phyloP scores from a whole-genome alignment of 2,888 invertebrate species.

The Kryphioiulus occultus region DNA sequence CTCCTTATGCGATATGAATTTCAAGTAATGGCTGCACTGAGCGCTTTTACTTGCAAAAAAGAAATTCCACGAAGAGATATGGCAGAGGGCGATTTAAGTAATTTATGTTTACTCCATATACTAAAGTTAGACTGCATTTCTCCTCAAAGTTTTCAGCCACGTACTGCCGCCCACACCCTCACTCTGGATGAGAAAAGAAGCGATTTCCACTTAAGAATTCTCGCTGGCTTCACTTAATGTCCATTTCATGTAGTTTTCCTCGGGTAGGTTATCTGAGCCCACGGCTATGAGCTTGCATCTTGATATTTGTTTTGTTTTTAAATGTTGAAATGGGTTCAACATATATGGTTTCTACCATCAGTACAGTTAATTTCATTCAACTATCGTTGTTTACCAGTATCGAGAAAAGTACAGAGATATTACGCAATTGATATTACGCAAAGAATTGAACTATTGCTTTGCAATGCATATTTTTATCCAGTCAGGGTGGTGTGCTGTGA shows the following conservation, averaged over 20 bases:
- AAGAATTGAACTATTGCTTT: too few relatives aligned
- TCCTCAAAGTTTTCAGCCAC: not conserved
- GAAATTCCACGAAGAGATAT: not conserved
- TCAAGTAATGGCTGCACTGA: not conserved
- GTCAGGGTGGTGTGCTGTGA: too few relatives aligned
- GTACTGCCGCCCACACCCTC: not conserved
- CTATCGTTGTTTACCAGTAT: too few relatives aligned
- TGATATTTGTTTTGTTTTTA: not conserved
- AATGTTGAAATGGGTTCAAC: not conserved
- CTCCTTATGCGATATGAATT: conserved; percentile 23
- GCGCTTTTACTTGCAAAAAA: not conserved
- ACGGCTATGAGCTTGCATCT: not conserved
- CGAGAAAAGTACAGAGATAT: too few relatives aligned
- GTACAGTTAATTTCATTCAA: not conserved
- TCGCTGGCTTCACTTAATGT: not conserved
- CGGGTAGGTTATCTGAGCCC: not conserved
- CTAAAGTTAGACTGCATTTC: not conserved
- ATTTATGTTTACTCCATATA: not conserved
- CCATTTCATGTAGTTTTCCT: conserved; percentile 9
- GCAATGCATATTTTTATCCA: too few relatives aligned
- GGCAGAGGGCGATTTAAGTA: not conserved
- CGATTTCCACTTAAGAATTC: not conserved
- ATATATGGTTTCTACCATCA: not conserved
- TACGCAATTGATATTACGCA: too few relatives aligned
- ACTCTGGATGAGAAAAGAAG: not conserved